Base-by-base conservation (phyloP, 2,113 vertebrate species). In the Sylvietta virens region DNA sequence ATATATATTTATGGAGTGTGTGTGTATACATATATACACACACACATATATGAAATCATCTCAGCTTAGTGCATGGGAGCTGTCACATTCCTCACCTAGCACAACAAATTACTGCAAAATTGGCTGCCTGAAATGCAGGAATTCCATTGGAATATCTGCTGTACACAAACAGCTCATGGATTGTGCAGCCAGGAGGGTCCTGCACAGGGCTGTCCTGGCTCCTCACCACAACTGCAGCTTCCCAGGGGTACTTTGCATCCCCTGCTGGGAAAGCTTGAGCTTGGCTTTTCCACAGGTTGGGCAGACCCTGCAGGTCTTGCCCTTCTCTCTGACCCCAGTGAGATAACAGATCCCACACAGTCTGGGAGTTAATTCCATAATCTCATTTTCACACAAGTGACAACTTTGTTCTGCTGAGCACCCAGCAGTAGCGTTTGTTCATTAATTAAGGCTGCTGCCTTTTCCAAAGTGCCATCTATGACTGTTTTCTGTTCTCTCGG, bases 381-480 rank as follows among this genome's bases (percentile, higher is more conserved):
- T 39, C 51, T 77, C 33, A 6, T 54, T 88, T 84, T 71, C 48
- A 50, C 21, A 60, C 26, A 23, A 2, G 12, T 11, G 30, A 15
- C 16, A 33, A 4, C 62, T 51, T 64, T n/a, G 6, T 48, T 35
- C 50, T 58, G 26, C 31, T 11, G 8, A 31, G 30, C 58, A 67
- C 47, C 37, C 72, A 42, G 71, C 28, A 18, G 58, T 35, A 40
- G 16, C n/a, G 44, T n/a, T 79, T 61, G 42, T 66, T 96, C 66
- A 9, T 88, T 95, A 93, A 92, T 78, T 73, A 78, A 66, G 82
- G 93, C 87, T 47, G 18, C 23, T 81, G 69, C 72, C 69, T 91
- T 39, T 84, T 58, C 88, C 62, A 60, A 81, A 96, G 81, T 90
- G 48, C 81, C 83, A 90, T 71, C 61, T 53, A 21, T 51, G 86